Evolutionary conservation across 2,888 invertebrate genomes (phyloP), one percentile per base, ranked within the genome.

Genomic region (Pilophorus perplexus): DNA sequence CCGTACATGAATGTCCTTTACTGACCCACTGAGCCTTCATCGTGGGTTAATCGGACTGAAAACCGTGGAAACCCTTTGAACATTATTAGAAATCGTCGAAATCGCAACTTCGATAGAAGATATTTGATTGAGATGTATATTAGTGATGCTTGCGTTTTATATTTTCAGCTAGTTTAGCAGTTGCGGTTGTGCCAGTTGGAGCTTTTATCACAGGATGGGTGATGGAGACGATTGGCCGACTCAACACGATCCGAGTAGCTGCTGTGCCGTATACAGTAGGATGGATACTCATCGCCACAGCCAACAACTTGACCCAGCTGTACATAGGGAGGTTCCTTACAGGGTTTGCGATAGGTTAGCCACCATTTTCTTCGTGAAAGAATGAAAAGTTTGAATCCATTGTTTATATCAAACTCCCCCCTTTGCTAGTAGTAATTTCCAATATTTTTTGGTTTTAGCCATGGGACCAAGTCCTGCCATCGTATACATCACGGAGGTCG

Each of bases 401-500:
- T 44, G 18, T 14, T 44, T 10, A n/a, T 6, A n/a, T 6, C 18
- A 3, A 8, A 33, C 10, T 33, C 10, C 6, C 33, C 6, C 10
- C 33, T 33, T 6, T 33, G 33, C 6, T 64, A 6, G 8, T n/a
- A 50, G 23, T 22, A 28, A 10, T 42, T 12, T 40, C 23, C 5
- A 42, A 42, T 42, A 42, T 6, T 42, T 44, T 20, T 23, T 62
- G 50, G 50, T 46, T 68, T 67, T 74, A 76, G 83, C 83, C 2
- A 76, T 83, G 74, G 82, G 82, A 12, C 81, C 82, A 1, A 82
- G 83, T 70, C 83, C 84, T 12, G 83, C 83, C 1, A 81, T 83
- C 44, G 83, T 84, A 22, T 84, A 84, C 74, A 82, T 84, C 64
- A 84, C 84, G 5, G 84, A 84, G 76, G 81, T 84, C 1, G 82